Base-by-base conservation (phyloP, 2,888 invertebrate species). In the Polydrusus pterygomalis region DNA sequence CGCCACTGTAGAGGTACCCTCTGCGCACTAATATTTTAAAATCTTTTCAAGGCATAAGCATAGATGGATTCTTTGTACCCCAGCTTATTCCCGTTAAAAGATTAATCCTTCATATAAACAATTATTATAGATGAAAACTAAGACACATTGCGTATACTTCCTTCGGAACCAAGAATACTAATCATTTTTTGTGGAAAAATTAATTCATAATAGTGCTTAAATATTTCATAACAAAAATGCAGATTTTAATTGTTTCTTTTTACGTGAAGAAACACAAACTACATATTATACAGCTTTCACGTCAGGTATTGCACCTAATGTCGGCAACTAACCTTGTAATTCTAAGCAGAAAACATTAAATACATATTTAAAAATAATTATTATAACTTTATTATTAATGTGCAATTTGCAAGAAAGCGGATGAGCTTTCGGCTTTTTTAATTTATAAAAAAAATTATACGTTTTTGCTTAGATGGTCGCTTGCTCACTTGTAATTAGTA, bases 351-450 rank as follows among this genome's bases (percentile, higher is more conserved):
- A 60, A 38, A 60, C 38, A 38, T 60, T 60, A 60, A 60, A 60
- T 60, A 60, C 58, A 60, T 60, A 60, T 60, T 56, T 60, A 60
- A 60, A 60, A 60, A 38, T 60, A 60, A 60, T 60, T 60, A 60
- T 60, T 60, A 60, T 60, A 60, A 17, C 38, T 60, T 60, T 60
- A 60, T 60, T 60, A 60, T 60, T 60, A 60, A 60, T 60, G 17
- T 38, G 58, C 18, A 60, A 60, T 60, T 60, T 60, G 17, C 58
- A 60, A 60, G 58, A 60, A 60, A 60, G 58, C 58, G 58, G 58
- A 60, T 18, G 58, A 13, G 38, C 58, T 60, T 60, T 60, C 38
- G 58, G 58, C 9, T 38, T 60, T 51, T 60, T 60, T 60, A 60
- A 60, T 60, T 40, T 60, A 60, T 60, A 17, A 60, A 60, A 60